phyloP scores from a whole-genome alignment of 2,888 invertebrate species.

The Selenia dentaria region DNA sequence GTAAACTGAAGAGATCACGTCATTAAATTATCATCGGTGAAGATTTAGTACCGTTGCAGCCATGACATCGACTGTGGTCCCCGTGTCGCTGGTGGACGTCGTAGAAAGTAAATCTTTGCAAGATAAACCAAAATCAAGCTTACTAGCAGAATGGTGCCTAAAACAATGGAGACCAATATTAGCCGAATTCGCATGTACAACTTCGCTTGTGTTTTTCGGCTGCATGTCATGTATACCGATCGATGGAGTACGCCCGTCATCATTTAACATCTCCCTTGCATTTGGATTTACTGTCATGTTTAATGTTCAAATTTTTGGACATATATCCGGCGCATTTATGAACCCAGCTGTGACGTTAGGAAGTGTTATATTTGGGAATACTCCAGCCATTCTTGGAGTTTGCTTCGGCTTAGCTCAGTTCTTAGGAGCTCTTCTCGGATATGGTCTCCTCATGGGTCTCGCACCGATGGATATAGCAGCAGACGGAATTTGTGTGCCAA shows the following conservation, averaged over 20 bases:
- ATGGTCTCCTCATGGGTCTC: constrained; percentile 84
- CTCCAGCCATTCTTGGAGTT: constrained; percentile 81
- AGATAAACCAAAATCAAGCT: constrained; percentile 21
- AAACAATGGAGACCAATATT: constrained; percentile 56
- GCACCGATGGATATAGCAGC: constrained; percentile 64
- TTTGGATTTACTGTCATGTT: constrained; percentile 89
- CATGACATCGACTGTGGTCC: constrained; percentile 35
- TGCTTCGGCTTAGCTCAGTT: constrained; percentile 87
- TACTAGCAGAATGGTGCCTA: constrained; percentile 44
- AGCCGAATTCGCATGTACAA: constrained; percentile 88
- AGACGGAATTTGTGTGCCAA: constrained; percentile 86
- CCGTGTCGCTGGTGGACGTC: constrained; percentile 43
- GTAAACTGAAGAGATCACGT: too few relatives aligned
- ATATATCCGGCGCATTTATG: constrained; percentile 91
- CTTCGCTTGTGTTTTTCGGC: constrained; percentile 87
- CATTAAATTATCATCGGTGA: too few relatives aligned
- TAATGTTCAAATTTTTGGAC: constrained; percentile 89
- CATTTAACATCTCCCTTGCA: constrained; percentile 79
- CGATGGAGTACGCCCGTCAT: constrained; percentile 59
- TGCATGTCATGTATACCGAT: constrained; percentile 88
- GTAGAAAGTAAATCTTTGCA: constrained; percentile 38
- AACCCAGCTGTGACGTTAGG: constrained; percentile 91
- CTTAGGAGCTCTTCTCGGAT: constrained; percentile 88
- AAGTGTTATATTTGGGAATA: constrained; percentile 84
- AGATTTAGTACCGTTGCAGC: background rate